phyloP scores from a whole-genome alignment of 2,888 invertebrate genomes.

The Urechis unicinctus region DNA sequence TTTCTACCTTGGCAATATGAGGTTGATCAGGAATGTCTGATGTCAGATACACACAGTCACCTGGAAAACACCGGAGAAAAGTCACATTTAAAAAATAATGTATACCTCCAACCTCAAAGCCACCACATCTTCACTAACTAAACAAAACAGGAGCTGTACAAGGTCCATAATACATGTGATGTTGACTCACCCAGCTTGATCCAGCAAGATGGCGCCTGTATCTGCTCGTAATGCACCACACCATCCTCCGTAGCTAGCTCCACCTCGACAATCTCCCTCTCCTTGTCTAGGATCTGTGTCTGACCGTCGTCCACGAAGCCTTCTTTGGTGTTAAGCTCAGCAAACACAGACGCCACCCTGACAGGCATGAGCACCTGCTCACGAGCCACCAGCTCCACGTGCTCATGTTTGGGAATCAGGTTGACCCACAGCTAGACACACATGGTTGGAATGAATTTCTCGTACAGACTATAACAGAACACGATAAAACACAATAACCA shows the following conservation, averaged over 20 bases:
- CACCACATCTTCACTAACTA: no score
- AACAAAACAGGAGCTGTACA: background rate
- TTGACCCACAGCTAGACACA: constrained; percentile 41
- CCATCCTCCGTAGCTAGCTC: constrained; percentile 29
- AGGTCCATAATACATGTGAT: background rate
- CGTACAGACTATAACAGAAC: background rate
- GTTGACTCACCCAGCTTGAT: constrained; percentile 48
- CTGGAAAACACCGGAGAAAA: constrained; percentile 27
- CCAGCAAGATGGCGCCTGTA: constrained; percentile 65
- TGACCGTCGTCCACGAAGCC: constrained; percentile 72
- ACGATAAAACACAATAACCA: background rate
- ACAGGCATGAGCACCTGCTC: constrained; percentile 75
- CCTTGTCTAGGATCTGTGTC: constrained; percentile 79
- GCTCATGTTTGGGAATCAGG: constrained; percentile 61
- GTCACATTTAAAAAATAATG: background rate
- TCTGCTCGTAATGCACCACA: constrained; percentile 86
- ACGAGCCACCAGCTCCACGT: constrained; percentile 63
- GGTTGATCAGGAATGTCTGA: constrained; percentile 76
- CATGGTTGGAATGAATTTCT: background rate
- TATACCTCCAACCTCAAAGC: no score
- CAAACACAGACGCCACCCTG: constrained; percentile 86
- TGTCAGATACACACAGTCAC: constrained; percentile 92
- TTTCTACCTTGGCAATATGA: constrained; percentile 85
- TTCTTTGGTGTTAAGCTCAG: constrained; percentile 56
- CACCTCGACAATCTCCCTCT: constrained; percentile 20